These are phyloP conservation scores for Rhamnusium bicolor DNA, from an alignment of 2,888 invertebrate species.

Conservation along the genomic window DNA sequence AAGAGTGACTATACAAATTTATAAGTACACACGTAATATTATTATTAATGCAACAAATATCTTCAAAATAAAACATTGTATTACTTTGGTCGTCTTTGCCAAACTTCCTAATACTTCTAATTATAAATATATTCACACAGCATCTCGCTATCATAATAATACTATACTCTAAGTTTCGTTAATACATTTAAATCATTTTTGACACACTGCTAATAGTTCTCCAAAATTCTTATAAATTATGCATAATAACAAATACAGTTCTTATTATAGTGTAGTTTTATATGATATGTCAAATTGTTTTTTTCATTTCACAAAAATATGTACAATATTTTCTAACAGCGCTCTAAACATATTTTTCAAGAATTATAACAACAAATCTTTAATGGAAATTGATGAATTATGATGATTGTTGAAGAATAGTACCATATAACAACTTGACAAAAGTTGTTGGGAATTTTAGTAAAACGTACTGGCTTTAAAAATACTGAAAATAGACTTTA, in stretches of 20 bases:
- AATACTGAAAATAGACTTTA: neutral
- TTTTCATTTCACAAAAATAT: slow-evolving; percentile 58
- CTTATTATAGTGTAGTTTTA: slow-evolving; percentile 50
- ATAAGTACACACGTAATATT: slow-evolving; percentile 10
- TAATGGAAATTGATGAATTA: slow-evolving; percentile 10
- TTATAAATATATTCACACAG: slow-evolving; percentile 36
- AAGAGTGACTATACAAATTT: slow-evolving; percentile 8
- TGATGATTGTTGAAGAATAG: neutral
- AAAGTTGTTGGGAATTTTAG: neutral
- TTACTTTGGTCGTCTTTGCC: slow-evolving; percentile 26
- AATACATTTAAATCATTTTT: slow-evolving; percentile 44
- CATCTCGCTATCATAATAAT: slow-evolving; percentile 27
- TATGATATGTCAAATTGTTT: slow-evolving; percentile 67
- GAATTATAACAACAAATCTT: neutral
- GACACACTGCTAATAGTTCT: slow-evolving; percentile 46
- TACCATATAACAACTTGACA: neutral
- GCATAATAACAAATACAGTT: slow-evolving; percentile 31
- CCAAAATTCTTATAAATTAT: slow-evolving; percentile 45
- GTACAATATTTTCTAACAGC: slow-evolving; percentile 43
- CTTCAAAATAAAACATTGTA: slow-evolving; percentile 9
- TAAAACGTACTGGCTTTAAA: neutral
- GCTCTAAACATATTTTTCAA: slow-evolving; percentile 17
- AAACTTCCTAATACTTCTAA: slow-evolving; percentile 22
- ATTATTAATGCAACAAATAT: slow-evolving; percentile 8
- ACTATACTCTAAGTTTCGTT: slow-evolving; percentile 39